These are phyloP conservation scores for Drosophila sordidapex DNA, from an alignment of 2,888 invertebrate species.

Conservation along the genomic window DNA sequence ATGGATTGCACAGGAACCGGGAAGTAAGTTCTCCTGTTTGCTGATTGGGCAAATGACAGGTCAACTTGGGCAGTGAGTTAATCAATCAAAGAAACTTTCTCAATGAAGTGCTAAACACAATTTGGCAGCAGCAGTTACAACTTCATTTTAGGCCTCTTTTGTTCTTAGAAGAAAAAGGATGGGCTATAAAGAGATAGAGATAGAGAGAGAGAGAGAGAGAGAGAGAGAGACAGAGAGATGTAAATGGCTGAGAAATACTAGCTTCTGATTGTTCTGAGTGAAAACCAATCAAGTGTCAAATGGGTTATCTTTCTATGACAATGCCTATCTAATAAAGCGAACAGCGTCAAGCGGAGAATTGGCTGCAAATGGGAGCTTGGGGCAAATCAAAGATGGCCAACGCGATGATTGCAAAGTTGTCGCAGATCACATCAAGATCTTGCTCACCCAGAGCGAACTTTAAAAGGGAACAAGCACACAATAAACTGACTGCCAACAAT, in stretches of 20 bases:
- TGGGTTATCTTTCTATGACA: constrained; percentile 36
- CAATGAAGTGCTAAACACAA: constrained; percentile 19
- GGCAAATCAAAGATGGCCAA: constrained; percentile 32
- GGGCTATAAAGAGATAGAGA: neutral
- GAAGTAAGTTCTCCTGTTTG: neutral
- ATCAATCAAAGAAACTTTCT: constrained; percentile 18
- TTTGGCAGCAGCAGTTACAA: constrained; percentile 4
- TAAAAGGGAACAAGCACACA: constrained; percentile 43
- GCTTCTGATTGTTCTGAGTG: constrained; percentile 18
- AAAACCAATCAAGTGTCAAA: constrained; percentile 44
- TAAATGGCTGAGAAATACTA: constrained; percentile 10
- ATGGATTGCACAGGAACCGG: neutral
- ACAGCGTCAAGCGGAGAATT: neutral
- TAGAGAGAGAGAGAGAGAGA: neutral
- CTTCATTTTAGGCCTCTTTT: neutral
- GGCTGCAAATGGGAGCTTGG: neutral
- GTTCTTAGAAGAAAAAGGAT: neutral
- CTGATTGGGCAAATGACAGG: neutral
- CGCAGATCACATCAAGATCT: constrained; percentile 42
- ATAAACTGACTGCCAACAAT: constrained; percentile 17
- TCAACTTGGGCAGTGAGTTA: neutral
- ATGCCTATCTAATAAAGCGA: neutral
- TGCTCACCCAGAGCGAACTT: constrained; percentile 52
- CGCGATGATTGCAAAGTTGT: constrained; percentile 44
- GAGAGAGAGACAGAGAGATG: neutral